These are phyloP conservation scores for Coleophora deauratella DNA, from an alignment of 2,888 invertebrate genomes.

Conservation along the genomic window DNA sequence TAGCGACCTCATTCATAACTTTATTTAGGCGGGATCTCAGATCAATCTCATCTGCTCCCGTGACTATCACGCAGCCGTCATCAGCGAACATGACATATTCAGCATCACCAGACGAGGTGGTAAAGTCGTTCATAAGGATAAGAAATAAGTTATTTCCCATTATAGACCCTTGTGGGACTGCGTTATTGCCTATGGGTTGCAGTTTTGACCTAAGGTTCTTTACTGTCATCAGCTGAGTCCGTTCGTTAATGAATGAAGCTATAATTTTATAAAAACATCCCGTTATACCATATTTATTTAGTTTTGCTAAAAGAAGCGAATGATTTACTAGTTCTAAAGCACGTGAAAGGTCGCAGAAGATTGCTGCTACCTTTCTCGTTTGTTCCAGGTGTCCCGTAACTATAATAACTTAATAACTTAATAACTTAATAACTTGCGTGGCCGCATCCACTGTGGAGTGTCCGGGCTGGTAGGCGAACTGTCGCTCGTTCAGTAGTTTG, in stretches of 20 bases:
- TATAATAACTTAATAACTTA: no score
- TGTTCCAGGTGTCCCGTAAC: conserved; percentile 6
- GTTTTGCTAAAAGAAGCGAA: conserved; percentile 1
- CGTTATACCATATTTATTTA: background rate
- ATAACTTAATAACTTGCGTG: no score
- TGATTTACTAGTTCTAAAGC: conserved; percentile 7
- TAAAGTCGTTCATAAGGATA: conserved; percentile 5
- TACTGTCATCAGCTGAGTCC: no score
- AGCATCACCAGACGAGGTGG: background rate
- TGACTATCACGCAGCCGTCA: no score
- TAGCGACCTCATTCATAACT: no score
- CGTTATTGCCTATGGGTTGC: background rate
- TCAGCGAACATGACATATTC: conserved; percentile 6
- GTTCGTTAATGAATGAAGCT: no score
- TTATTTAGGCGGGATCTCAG: no score
- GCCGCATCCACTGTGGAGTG: conserved; percentile 6
- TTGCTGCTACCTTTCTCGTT: conserved; percentile 4
- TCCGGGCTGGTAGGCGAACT: conserved; percentile 7
- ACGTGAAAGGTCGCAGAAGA: conserved; percentile 5
- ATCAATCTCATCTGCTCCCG: no score
- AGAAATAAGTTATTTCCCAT: conserved; percentile 8
- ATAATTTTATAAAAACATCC: background rate
- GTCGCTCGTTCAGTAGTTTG: conserved; percentile 3
- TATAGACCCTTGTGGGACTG: conserved; percentile 7
- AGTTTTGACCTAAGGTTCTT: background rate